Base-by-base conservation (phyloP, 1,140 invertebrate genomes). In the Choristoneura fumiferana region DNA sequence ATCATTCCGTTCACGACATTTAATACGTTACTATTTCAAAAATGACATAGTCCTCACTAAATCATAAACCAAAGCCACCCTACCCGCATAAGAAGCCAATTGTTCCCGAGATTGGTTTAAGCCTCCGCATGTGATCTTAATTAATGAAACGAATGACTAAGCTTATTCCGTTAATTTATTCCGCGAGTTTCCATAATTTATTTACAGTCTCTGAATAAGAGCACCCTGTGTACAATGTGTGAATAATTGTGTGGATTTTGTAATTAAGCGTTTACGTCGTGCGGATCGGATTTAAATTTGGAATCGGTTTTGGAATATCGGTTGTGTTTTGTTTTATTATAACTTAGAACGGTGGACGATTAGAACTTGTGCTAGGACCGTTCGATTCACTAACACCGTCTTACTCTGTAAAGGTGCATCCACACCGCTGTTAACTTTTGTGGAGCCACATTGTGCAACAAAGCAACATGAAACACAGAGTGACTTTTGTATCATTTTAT, bases 81-180 rank as follows among this genome's bases (percentile, higher is more conserved):
- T 67, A 73, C 15, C 64, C 49, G 62, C 59, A 77, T 77, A 65
- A 76, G 69, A 78, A 76, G 76, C 76, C 80, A 80, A 79, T 80
- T 87, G 84, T 87, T 83, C 78, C 69, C 65, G 72, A 83, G 81
- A 86, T 86, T 81, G 80, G 76, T 80, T 79, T 81, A 80, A 81
- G 77, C 67, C 79, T 75, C 67, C 78, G 76, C 79, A 76, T 83
- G 76, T 87, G 81, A 80, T 79, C 78, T 84, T 84, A 87, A 84
- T 84, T 87, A 87, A 87, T 87, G 81, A 86, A 81, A 86, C 67
- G 81, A 86, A 81, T 86, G 83, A 86, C 76, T 81, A 78, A 83
- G 83, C 83, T 83, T 67, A 82, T 84, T 86, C 67, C 65, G 69
- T 81, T 83, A 80, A 86, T 83, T 83, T 84, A 86, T 83, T 83